Evolutionary conservation across 1,140 invertebrate species (phyloP).

Genomic region (Drosophila santomea): DNA sequence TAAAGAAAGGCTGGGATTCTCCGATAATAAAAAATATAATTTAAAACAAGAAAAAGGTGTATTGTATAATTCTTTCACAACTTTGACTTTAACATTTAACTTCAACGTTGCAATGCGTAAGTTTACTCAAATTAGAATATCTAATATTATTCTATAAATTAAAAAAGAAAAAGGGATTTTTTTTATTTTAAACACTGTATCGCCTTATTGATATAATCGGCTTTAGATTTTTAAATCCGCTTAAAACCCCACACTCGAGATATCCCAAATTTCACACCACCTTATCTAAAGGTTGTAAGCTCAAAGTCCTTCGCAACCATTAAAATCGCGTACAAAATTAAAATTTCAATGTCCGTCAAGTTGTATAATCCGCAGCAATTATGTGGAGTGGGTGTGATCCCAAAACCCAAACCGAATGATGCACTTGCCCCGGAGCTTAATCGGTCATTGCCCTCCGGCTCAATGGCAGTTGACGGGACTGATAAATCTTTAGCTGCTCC

Average conservation of each 20-base stretch:
- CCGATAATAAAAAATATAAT: too few species aligned
- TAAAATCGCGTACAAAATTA: constrained; percentile 9
- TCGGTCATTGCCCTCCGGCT: constrained; percentile 38
- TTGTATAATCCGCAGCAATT: constrained; percentile 37
- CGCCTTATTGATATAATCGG: too few species aligned
- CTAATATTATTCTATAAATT: too few species aligned
- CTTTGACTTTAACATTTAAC: too few species aligned
- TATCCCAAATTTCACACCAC: neutral
- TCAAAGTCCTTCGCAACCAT: neutral
- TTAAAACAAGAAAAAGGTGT: too few species aligned
- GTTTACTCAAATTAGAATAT: too few species aligned
- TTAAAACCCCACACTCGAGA: neutral
- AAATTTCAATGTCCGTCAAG: constrained; percentile 20
- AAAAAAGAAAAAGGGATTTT: too few species aligned
- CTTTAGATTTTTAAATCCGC: neutral
- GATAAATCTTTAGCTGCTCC: constrained; percentile 36
- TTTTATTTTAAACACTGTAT: too few species aligned
- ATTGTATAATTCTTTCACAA: too few species aligned
- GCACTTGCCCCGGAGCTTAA: constrained; percentile 21
- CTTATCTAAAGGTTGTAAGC: neutral
- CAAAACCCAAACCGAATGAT: constrained; percentile 12
- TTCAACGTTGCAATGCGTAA: too few species aligned
- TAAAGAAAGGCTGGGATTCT: too few species aligned
- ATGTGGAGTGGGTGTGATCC: neutral
- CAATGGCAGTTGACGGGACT: constrained; percentile 25